Percentiles rank a stretch among this genome's conserved stretches.
These are phyloP conservation scores for Orestias chungarensis DNA, from an alignment of 2,797 vertebrate species.

Conservation along the genomic window DNA sequence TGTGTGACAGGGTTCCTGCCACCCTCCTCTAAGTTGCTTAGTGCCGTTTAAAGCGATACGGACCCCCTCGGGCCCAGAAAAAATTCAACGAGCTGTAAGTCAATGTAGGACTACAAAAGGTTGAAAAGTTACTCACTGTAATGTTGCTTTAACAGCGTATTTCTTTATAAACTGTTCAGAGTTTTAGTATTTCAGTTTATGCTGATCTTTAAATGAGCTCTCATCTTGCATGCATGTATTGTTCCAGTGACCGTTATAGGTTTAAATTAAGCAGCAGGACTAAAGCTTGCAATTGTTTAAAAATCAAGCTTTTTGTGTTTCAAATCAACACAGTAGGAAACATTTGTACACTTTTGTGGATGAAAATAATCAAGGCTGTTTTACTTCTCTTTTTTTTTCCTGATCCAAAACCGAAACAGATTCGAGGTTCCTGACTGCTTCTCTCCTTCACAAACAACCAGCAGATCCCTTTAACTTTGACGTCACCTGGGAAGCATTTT, in stretches of 20 bases:
- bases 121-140: too few species aligned
- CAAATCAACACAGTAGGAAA: background rate
- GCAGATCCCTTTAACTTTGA: constrained; percentile 40
- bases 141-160: too few species aligned
- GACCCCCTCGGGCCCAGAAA: too few species aligned
- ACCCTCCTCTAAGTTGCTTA: too few species aligned
- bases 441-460: constrained; percentile 8
- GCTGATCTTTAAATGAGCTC: too few species aligned
- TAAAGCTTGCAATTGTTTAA: background rate
- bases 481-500: constrained; percentile 53
- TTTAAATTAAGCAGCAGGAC: background rate
- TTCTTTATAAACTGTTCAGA: too few species aligned
- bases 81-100: too few species aligned
- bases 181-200: too few species aligned
- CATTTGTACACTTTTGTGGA: background rate
- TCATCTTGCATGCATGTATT: background rate
- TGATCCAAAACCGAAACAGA: background rate
- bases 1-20: too few species aligned
- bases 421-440: background rate
- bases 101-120: too few species aligned
- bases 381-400: background rate
- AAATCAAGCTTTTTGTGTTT: background rate
- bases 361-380: background rate
- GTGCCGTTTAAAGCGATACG: too few species aligned
- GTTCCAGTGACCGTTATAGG: background rate